These are phyloP conservation scores for Rhabdomys dilectus DNA, from an alignment of 2,113 vertebrate genomes.

Conservation along the genomic window DNA sequence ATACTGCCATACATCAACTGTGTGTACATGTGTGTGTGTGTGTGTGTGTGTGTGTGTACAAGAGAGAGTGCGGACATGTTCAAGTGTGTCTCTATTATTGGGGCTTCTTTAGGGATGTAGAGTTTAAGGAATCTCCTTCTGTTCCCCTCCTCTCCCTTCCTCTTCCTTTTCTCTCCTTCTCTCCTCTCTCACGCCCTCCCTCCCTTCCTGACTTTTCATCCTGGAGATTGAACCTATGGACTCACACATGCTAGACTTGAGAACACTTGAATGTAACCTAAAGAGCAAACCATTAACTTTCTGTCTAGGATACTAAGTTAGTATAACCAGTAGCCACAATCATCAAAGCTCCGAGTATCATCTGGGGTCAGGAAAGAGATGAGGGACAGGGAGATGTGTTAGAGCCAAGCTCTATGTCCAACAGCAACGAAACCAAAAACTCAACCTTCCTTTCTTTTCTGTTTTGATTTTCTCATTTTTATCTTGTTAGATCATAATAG, in stretches of 20 bases:
- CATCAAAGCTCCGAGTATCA: not conserved
- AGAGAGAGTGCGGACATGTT: too few species aligned
- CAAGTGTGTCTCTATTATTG: too few species aligned
- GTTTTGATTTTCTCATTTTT: constrained; percentile 15
- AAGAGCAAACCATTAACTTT: not conserved
- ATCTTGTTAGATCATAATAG: not conserved
- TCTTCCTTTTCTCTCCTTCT: not conserved
- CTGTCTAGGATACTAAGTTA: not conserved
- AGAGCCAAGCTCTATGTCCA: not conserved
- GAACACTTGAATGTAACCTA: not conserved
- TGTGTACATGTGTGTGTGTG: not conserved
- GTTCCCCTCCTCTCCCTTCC: too few species aligned
- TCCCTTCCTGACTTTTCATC: too few species aligned
- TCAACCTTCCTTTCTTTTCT: not conserved
- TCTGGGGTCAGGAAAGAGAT: not conserved
- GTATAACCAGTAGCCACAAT: not conserved
- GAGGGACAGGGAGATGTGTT: not conserved
- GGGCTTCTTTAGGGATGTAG: not conserved
- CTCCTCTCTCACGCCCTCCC: too few species aligned
- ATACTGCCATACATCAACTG: too few species aligned
- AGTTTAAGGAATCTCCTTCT: not conserved
- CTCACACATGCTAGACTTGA: not conserved
- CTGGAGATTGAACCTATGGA: not conserved
- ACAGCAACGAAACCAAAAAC: not conserved
- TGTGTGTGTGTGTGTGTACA: not conserved